Evolutionary conservation across 2,797 vertebrate genomes (phyloP), one percentile per base, ranked within the genome.

Genomic region (Leontocebus nigricollis): DNA sequence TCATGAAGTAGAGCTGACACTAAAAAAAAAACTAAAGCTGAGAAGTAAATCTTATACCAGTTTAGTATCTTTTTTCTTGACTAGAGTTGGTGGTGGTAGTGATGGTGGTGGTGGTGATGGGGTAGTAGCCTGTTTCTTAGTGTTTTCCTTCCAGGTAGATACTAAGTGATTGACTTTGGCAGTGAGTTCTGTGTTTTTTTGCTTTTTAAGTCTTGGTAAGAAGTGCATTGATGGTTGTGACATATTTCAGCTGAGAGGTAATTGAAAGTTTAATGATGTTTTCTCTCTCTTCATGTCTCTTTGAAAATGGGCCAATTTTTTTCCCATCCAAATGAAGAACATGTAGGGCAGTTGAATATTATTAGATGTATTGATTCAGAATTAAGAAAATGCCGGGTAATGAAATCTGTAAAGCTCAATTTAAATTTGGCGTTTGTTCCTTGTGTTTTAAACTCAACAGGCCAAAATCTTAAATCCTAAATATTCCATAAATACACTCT

Each of bases 401-500:
- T 19, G 7, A 59, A 79, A 52, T 75, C 20, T 93, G 10, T 22
- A 87, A 88, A 75, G 22, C 44, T 95, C 10, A 50, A 0, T 27
- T 0, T 85, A 33, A 90, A 75, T 64, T 92, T 92, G 52, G 8
- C 83, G 12, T 59, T 92, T 46, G 4, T 1, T 12, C 55, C 5
- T 4, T 24, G 33, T 83, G 77, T 70, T 59, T 81, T 9, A 83
- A 82, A 82, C n/a, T 83, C 48, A 80, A 82, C 36, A 39, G 41
- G 14, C 44, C 39, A 90, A 64, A 70, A 81, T 61, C 27, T 87
- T 12, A 73, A 89, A 83, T 95, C 15, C 4, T 73, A 20, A 87
- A n/a, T 95, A 22, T 86, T 96, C 33, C 83, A 1, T 92, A 64
- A 88, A 55, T 96, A 70, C 20, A 82, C 79, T 87, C 13, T 85